Percentiles rank a stretch among this genome's conserved stretches.
These are phyloP conservation scores for Hirtodrosophila trivittata DNA, from an alignment of 2,888 invertebrate species.

Conservation along the genomic window DNA sequence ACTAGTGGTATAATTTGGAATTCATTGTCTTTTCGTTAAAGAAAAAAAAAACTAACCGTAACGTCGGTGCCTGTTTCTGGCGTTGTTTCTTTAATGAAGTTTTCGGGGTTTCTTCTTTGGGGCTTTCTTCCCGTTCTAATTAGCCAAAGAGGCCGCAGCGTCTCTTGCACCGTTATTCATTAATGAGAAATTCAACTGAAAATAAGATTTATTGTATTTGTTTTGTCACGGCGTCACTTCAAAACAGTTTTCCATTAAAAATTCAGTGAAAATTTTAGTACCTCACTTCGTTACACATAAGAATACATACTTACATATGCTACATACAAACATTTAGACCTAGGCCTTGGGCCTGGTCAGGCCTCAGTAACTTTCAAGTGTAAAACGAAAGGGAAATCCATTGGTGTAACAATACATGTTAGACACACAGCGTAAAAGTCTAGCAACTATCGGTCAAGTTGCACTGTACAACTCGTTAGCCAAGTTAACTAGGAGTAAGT, in stretches of 20 bases:
- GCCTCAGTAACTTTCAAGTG: slow-evolving; percentile 39
- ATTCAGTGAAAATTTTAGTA: slow-evolving; percentile 49
- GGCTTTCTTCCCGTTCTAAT: slow-evolving; percentile 59
- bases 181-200: slow-evolving; percentile 53
- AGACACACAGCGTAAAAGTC: slow-evolving; percentile 18
- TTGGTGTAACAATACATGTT: slow-evolving; percentile 20
- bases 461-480: too few relatives aligned
- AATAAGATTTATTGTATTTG: slow-evolving; percentile 49
- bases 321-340: slow-evolving; percentile 14
- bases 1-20: slow-evolving; percentile 41
- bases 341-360: slow-evolving; percentile 37
- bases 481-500: too few relatives aligned
- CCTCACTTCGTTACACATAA: slow-evolving; percentile 6
- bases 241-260: slow-evolving; percentile 35
- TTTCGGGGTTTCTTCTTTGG: slow-evolving; percentile 13
- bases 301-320: too few relatives aligned
- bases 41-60: slow-evolving; percentile 48
- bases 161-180: slow-evolving; percentile 59
- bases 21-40: slow-evolving; percentile 58
- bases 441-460: too few relatives aligned
- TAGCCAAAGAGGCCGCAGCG: slow-evolving; percentile 35
- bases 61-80: slow-evolving; percentile 38
- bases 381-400: slow-evolving; percentile 60
- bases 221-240: slow-evolving; percentile 43
- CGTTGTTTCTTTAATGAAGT: slow-evolving; percentile 28